Percentiles rank a stretch among this genome's conserved stretches.
These are phyloP conservation scores for Zapornia atra DNA, from an alignment of 2,113 vertebrate genomes.

Conservation along the genomic window DNA sequence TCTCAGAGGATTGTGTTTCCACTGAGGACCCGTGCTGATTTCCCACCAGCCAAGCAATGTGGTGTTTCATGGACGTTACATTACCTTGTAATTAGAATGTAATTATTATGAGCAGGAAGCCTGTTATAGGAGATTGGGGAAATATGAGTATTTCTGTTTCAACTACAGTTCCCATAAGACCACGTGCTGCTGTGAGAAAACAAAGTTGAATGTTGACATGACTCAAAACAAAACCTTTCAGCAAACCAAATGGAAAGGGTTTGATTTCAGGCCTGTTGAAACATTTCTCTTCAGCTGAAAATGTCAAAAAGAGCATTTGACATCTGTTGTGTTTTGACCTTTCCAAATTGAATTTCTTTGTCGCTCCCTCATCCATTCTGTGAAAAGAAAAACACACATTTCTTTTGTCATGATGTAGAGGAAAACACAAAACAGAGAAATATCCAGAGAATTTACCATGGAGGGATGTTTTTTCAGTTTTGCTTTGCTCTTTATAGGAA, in stretches of 20 bases:
- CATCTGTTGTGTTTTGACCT: conserved; percentile 65
- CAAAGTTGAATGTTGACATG: conserved; percentile 21
- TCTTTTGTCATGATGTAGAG: background rate
- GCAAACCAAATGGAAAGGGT: conserved; percentile 38
- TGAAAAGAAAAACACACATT: background rate
- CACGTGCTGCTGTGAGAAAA: conserved; percentile 11
- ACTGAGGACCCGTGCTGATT: background rate
- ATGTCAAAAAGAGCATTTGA: conserved; percentile 64
- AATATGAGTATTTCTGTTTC: background rate
- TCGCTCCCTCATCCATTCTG: background rate
- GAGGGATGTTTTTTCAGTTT: background rate
- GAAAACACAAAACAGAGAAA: background rate
- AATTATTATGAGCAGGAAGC: background rate
- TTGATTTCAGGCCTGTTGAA: conserved; percentile 43
- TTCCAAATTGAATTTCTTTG: conserved; percentile 61
- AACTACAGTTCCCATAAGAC: conserved; percentile 36
- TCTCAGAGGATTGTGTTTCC: background rate
- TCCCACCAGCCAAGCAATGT: background rate
- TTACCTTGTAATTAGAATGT: background rate
- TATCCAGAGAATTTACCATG: background rate
- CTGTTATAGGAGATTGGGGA: background rate
- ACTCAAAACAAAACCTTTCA: conserved; percentile 49
- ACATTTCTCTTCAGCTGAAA: conserved; percentile 61
- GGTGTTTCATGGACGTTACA: background rate
- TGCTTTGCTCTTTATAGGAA: background rate